Base-by-base conservation (phyloP, 1,140 invertebrate genomes). In the Cydia strobilella region DNA sequence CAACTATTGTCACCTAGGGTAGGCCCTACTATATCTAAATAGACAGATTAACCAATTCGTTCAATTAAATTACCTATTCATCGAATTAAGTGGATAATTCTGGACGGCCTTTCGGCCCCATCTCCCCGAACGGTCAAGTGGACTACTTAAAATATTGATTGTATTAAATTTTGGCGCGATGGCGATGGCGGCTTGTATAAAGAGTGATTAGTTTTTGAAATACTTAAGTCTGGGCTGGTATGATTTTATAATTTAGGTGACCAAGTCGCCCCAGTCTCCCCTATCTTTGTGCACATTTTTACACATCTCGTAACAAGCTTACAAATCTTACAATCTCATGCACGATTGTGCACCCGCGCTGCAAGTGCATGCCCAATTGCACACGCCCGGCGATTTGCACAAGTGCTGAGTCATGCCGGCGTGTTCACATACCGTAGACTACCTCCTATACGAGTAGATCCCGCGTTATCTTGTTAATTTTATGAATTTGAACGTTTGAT, bases 1-100 rank as follows among this genome's bases (percentile, higher is more conserved):
- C n/a, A n/a, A n/a, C n/a, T n/a, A n/a, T n/a, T n/a, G n/a, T n/a
- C n/a, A n/a, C n/a, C 51, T 54, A 18, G 15, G 51, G 15, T 20
- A 54, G 3, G 15, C 20, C 54, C 20, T 9, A 18, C n/a, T 54
- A 54, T 54, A 18, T 23, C 54, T 23, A 23, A 59, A 59, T 23
- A 23, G 20, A n/a, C 51, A 18, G 10, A 54, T 20, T n/a, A n/a
- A 42, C 18, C 65, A 39, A 69, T 69, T 69, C 31, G 65, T 69
- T 69, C 65, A 69, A 35, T 69, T 69, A 69, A 69, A 69, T 69
- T 35, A 69, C 65, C 65, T 69, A 69, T 69, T 69, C 31, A 69
- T 35, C 2, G 31, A 7, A 39, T 69, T 69, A 69, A 69, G 65
- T 69, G 27, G 65, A 39, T 69, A 69, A 69, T 69, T 69, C 65